These are phyloP conservation scores for Drosophila nigromelanica DNA, from an alignment of 1,140 invertebrate genomes.

Conservation along the genomic window DNA sequence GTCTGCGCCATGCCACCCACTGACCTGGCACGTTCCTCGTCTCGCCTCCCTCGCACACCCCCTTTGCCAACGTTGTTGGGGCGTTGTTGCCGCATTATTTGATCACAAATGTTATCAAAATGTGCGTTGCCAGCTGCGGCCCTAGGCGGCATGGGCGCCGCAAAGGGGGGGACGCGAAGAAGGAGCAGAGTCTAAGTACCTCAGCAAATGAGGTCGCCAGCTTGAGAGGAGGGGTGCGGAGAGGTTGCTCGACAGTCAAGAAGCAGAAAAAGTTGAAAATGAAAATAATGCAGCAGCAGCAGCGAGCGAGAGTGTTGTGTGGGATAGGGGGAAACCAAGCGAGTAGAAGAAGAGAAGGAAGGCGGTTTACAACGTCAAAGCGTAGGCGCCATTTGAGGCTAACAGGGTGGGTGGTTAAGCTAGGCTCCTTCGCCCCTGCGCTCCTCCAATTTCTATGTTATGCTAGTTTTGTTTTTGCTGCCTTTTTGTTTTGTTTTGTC, in stretches of 20 bases:
- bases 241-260: constrained; percentile 10
- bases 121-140: constrained; percentile 76
- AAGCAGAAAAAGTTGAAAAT: constrained; percentile 73
- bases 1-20: constrained; percentile 68
- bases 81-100: constrained; percentile 79
- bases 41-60: neutral
- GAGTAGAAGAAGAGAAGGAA: neutral
- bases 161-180: neutral
- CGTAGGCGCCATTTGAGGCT: constrained; percentile 33
- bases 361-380: constrained; percentile 8
- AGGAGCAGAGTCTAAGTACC: neutral
- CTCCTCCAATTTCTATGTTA: neutral
- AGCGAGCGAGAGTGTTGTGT: constrained; percentile 52
- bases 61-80: constrained; percentile 27
- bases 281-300: constrained; percentile 74
- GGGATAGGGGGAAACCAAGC: constrained; percentile 22
- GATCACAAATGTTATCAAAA: constrained; percentile 80
- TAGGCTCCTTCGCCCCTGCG: neutral
- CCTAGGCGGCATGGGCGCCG: constrained; percentile 9
- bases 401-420: constrained; percentile 25
- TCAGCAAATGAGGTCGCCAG: constrained; percentile 65
- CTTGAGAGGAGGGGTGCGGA: constrained; percentile 20
- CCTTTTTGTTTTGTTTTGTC: constrained; percentile 53
- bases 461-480: constrained; percentile 18
- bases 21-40: constrained; percentile 70